phyloP scores from a whole-genome alignment of 2,797 vertebrate species.

The Girardinus metallicus region DNA sequence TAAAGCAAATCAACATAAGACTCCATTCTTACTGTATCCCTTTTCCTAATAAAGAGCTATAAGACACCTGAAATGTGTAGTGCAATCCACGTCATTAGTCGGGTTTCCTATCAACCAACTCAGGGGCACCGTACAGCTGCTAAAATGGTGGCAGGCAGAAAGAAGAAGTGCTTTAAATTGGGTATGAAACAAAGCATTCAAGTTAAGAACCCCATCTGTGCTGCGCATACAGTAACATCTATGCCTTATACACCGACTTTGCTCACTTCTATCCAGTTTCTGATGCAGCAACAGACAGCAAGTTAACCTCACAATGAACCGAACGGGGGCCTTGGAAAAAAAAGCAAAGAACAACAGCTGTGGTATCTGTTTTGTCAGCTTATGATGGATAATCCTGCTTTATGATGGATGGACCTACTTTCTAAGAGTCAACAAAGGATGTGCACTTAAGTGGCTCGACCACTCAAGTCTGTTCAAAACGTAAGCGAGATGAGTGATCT shows the following conservation, averaged over 20 bases:
- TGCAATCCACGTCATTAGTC: neutral
- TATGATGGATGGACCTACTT: constrained; percentile 20
- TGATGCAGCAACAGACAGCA: constrained; percentile 10
- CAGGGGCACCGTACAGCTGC: neutral
- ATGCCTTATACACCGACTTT: constrained; percentile 13
- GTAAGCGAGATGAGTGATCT: neutral
- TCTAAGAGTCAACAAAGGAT: constrained; percentile 19
- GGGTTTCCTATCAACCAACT: neutral
- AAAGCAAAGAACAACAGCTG: constrained; percentile 7
- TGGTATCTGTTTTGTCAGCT: constrained; percentile 31
- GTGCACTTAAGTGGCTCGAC: constrained; percentile 6
- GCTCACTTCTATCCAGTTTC: constrained; percentile 8
- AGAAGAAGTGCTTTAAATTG: constrained; percentile 12
- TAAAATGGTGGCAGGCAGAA: constrained; percentile 3
- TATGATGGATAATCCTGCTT: constrained; percentile 40
- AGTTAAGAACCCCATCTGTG: constrained; percentile 36
- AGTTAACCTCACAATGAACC: constrained; percentile 11
- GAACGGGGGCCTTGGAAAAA: neutral
- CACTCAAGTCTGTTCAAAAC: neutral
- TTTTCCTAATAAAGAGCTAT: neutral
- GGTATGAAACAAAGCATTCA: constrained; percentile 15
- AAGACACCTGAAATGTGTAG: neutral
- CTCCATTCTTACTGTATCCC: neutral
- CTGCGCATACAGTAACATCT: neutral
- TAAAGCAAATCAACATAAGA: neutral